A percentile compares a stretch with the other conserved stretches of the same genome.
Conservation (phyloP, 2,113 vertebrate genomes). For the Kobus ellipsiprymnus region DNA sequence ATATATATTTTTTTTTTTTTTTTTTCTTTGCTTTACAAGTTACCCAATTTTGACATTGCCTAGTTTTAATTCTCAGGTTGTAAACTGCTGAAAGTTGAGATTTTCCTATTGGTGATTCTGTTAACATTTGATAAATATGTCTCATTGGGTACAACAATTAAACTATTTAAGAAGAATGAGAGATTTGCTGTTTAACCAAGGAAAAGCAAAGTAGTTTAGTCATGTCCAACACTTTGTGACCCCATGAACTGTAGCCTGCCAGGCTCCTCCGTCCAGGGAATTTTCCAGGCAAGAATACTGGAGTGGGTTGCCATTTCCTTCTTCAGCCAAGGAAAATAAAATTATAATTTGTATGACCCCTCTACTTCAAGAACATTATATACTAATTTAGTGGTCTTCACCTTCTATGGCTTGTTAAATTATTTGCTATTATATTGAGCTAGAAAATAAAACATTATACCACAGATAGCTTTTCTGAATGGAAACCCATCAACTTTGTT, state of each 20-base stretch:
- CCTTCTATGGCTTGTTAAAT: background rate
- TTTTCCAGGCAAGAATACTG: background rate
- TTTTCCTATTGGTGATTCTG: background rate
- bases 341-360: background rate
- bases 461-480: background rate
- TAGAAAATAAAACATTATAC: background rate
- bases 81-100: background rate
- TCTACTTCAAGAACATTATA: background rate
- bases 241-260: background rate
- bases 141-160: background rate
- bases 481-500: background rate
- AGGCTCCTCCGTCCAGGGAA: background rate
- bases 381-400: background rate
- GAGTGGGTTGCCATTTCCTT: background rate
- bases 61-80: background rate
- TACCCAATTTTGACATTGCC: background rate
- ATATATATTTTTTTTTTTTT: rapidly evolving
- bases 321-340: background rate
- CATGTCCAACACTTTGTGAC: background rate
- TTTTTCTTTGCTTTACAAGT: background rate
- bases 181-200: background rate
- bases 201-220: background rate
- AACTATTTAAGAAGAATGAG: background rate
- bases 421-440: background rate
- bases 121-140: background rate